phyloP scores from a whole-genome alignment of 2,113 vertebrate genomes.

The Sinocyclocheilus anshuiensis region DNA sequence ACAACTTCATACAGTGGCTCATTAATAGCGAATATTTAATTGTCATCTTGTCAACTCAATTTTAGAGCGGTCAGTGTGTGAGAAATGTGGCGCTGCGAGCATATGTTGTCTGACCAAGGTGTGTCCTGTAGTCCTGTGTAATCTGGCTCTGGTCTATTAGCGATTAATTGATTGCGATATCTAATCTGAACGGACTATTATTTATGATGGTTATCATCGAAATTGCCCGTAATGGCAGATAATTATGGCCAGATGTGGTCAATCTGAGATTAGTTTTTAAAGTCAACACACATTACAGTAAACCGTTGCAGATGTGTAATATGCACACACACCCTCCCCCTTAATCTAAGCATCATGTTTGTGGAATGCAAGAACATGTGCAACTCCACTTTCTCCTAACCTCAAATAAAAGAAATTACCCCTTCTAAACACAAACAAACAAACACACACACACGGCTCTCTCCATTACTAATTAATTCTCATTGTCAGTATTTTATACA shows the following conservation, averaged over 20 bases:
- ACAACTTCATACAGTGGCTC: not conserved
- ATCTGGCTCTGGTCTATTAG: constrained; percentile 39
- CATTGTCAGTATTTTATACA: not conserved
- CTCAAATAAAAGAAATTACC: not conserved
- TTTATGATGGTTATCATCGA: constrained; percentile 51
- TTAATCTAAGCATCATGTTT: constrained; percentile 48
- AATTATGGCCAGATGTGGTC: constrained; percentile 42
- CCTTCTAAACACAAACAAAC: too few relatives aligned
- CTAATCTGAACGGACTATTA: constrained; percentile 47
- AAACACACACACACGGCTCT: too few relatives aligned
- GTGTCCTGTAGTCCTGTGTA: constrained; percentile 23
- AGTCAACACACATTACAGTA: constrained; percentile 51
- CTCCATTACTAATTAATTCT: too few relatives aligned
- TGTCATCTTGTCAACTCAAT: too few relatives aligned
- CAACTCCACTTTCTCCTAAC: constrained; percentile 33
- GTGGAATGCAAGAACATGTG: constrained; percentile 43
- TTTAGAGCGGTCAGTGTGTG: not conserved
- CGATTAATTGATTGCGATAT: constrained; percentile 52
- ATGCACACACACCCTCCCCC: constrained; percentile 26
- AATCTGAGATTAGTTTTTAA: constrained; percentile 54
- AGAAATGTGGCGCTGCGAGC: not conserved
- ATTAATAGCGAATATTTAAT: too few relatives aligned
- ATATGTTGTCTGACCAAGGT: not conserved
- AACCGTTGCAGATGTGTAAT: constrained; percentile 40
- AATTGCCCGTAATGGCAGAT: constrained; percentile 50